phyloP scores from a whole-genome alignment of 2,888 invertebrate genomes.

The Microctonus hyperodae region DNA sequence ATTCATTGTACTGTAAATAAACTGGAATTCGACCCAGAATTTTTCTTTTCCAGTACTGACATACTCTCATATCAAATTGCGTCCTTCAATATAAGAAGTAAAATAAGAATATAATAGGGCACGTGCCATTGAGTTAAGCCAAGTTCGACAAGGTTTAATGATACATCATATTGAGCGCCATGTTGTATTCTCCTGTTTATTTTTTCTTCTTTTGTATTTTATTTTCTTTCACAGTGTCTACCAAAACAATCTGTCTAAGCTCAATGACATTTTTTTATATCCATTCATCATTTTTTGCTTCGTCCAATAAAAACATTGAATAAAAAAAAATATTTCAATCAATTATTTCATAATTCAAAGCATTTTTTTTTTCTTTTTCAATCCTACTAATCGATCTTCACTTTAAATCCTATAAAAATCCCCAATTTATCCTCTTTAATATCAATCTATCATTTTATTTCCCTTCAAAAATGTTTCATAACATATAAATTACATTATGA shows the following conservation, averaged over 20 bases:
- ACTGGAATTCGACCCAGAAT: neutral
- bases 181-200: neutral
- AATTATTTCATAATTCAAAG: neutral
- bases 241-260: neutral
- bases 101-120: neutral
- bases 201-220: neutral
- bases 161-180: neutral
- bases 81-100: neutral
- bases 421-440: neutral
- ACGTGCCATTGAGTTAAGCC: neutral
- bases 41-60: neutral
- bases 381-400: neutral
- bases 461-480: too few relatives aligned
- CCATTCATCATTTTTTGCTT: neutral
- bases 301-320: neutral
- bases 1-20: neutral
- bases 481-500: neutral
- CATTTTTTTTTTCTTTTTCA: neutral
- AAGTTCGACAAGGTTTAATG: neutral
- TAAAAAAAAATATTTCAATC: neutral
- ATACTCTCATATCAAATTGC: neutral
- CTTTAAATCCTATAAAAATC: neutral
- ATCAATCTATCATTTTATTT: neutral
- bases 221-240: neutral
- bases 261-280: neutral